These are phyloP conservation scores for Luehdorfia chinensis DNA, from an alignment of 1,140 invertebrate species.

Conservation along the genomic window DNA sequence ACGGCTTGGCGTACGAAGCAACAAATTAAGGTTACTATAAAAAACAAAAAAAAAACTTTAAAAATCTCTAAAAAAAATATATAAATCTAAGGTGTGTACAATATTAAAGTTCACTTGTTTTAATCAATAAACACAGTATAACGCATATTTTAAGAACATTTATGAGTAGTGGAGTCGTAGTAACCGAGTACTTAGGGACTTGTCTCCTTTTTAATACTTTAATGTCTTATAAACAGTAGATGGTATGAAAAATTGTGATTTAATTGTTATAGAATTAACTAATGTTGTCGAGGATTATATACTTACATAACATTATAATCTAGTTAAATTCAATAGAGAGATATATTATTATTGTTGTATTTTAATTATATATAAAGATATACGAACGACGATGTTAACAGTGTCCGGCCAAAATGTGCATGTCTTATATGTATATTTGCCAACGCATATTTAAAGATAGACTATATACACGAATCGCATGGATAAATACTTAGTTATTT, in stretches of 20 bases:
- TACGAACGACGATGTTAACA: conserved; percentile 57
- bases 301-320: conserved; percentile 62
- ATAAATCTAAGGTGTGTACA: conserved; percentile 60
- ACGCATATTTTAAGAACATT: conserved; percentile 72
- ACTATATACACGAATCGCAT: conserved; percentile 50
- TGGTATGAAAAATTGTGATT: conserved; percentile 68
- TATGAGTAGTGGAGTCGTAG: conserved; percentile 61
- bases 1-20: conserved; percentile 60
- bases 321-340: conserved; percentile 69
- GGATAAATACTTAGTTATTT: conserved; percentile 37
- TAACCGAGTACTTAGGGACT: conserved; percentile 62
- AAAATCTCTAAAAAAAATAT: conserved; percentile 53
- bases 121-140: conserved; percentile 53
- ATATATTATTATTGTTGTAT: conserved; percentile 70
- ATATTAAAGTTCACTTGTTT: conserved; percentile 62
- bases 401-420: conserved; percentile 65
- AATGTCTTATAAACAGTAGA: conserved; percentile 55
- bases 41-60: conserved; percentile 39
- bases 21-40: conserved; percentile 63
- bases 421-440: conserved; percentile 55
- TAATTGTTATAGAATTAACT: conserved; percentile 68
- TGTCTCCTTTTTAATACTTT: conserved; percentile 41
- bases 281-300: conserved; percentile 62
- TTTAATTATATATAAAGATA: conserved; percentile 62
- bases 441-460: conserved; percentile 52